Percentiles rank a stretch among this genome's conserved stretches.
phyloP scores from a whole-genome alignment of 2,797 vertebrate genomes.

The Poeciliopsis infans region DNA sequence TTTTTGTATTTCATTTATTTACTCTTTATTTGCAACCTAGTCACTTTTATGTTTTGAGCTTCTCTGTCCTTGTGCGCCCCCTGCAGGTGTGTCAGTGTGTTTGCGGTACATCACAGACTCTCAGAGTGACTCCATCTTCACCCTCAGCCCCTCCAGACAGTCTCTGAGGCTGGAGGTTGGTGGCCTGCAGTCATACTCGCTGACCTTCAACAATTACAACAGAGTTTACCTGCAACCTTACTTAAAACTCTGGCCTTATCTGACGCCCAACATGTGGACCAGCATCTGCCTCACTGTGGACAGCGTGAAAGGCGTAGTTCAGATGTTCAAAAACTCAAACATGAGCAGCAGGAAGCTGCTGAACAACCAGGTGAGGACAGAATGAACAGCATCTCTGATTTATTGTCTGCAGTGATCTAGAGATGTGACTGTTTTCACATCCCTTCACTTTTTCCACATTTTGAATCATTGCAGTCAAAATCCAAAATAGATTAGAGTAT shows the following conservation, averaged over 20 bases:
- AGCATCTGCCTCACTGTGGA: conserved; percentile 64
- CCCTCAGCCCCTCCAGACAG: conserved; percentile 19
- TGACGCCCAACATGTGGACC: conserved; percentile 40
- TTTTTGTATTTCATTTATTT: no score
- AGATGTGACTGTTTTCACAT: neutral
- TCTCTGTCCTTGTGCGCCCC: neutral
- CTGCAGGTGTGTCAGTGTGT: conserved; percentile 65
- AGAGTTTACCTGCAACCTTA: fast-evolving
- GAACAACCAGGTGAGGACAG: conserved; percentile 16
- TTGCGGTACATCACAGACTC: conserved; percentile 46
- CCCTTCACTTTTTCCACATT: neutral
- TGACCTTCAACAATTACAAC: fast-evolving
- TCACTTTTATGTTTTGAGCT: neutral
- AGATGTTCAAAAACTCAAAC: conserved; percentile 43
- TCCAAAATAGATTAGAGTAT: neutral
- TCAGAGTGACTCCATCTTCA: neutral
- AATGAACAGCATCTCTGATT: neutral
- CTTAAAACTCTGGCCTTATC: neutral
- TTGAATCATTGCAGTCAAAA: neutral
- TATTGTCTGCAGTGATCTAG: neutral
- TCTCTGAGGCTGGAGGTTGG: fast-evolving
- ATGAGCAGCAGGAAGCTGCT: conserved; percentile 63
- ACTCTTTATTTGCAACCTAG: neutral
- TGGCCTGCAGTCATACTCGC: fast-evolving
- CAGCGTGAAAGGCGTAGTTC: conserved; percentile 27